Base-by-base conservation (phyloP, 2,797 vertebrate species). In the Darevskia mixta region DNA sequence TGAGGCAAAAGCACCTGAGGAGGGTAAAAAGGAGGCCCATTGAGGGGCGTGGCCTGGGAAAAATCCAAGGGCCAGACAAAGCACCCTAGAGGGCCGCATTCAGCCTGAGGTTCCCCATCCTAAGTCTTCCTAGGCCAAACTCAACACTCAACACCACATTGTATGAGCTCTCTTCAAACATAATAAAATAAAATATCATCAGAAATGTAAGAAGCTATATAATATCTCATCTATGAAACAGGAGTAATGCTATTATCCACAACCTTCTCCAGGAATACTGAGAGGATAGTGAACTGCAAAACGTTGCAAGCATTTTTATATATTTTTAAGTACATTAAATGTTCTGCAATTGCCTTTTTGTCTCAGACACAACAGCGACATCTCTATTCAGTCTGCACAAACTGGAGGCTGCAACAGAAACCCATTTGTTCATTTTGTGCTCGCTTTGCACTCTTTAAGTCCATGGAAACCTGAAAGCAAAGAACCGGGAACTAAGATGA, bases 401-500 rank as follows among this genome's bases (percentile, higher is more conserved):
- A 87, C 0, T 17, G 8, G 49, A 91, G 66, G 43, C n/a, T 0
- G 0, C 78, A 66, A 29, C 6, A 18, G 58, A 91, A 79, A 86
- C 67, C 0, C 8, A 85, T 86, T 84, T 85, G 38, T 0, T 0
- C 20, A 8, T 35, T 61, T 79, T 20, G 38, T 32, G 67, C 32
- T 72, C 87, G 82, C 78, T 90, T 67, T 90, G 55, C 58, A 49
- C 66, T 82, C 76, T 71, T 29, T 38, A 20, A 83, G 61, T 77
- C n/a, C 83, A 66, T 79, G 69, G 89, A 90, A 93, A 92, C 90
- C 61, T 29, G 66, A 89, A 91, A 78, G 73, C 79, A 89, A 88
- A 87, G 90, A 89, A 91, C 73, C 55, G 81, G 55, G 86, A 90
- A 89, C 17, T 67, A 73, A 83, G 92, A 94, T 83, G 85, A 90